These are phyloP conservation scores for Bembecia ichneumoniformis DNA, from an alignment of 2,888 invertebrate genomes.

Conservation along the genomic window DNA sequence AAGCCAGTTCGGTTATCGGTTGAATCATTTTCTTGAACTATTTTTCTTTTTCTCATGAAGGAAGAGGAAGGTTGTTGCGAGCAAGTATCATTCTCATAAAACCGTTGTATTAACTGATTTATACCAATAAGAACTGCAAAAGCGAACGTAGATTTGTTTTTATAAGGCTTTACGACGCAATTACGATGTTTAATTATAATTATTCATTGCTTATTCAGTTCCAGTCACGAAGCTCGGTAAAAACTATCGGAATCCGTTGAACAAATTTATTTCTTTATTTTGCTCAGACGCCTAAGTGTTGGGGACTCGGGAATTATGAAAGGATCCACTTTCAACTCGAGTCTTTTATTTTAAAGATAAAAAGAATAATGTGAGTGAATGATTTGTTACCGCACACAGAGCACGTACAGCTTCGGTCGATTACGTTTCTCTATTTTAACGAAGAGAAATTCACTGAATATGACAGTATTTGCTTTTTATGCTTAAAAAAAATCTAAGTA, in stretches of 20 bases:
- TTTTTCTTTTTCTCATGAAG: too few species aligned
- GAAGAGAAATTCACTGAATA: too few species aligned
- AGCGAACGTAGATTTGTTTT: not conserved
- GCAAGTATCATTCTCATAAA: not conserved
- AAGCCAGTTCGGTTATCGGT: too few species aligned
- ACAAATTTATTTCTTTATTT: constrained; percentile 22
- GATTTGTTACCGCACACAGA: too few species aligned
- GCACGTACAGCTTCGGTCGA: too few species aligned
- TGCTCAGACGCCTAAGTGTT: not conserved
- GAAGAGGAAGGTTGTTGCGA: not conserved
- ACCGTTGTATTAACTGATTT: not conserved
- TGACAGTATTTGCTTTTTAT: too few species aligned
- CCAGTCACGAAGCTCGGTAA: constrained; percentile 6
- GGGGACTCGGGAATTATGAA: not conserved
- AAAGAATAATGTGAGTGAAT: too few species aligned
- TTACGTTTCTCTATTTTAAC: too few species aligned
- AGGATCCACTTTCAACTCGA: not conserved
- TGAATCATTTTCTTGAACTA: too few species aligned
- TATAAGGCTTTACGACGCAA: not conserved
- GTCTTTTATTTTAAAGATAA: too few species aligned
- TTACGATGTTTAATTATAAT: constrained; percentile 5
- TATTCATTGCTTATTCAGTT: constrained; percentile 6
- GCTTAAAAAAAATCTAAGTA: too few species aligned
- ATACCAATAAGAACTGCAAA: not conserved
- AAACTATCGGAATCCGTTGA: constrained; percentile 14